Conservation (phyloP, 2,113 vertebrate genomes). For the Paramormyrops kingsleyae region DNA sequence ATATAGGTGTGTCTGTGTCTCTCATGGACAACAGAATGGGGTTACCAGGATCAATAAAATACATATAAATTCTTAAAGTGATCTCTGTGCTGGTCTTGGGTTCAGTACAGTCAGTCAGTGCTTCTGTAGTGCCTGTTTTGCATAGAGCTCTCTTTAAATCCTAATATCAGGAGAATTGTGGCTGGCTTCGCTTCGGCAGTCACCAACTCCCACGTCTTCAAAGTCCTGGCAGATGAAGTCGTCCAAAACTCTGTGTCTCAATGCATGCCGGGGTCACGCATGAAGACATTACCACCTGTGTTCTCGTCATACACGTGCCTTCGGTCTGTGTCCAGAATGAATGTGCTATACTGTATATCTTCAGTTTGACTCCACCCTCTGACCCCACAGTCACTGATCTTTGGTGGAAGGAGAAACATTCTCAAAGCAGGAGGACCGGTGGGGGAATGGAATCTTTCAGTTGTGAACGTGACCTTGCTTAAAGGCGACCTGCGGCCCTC, state of each 20-base stretch:
- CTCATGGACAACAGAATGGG: background rate
- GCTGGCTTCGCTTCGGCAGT: background rate
- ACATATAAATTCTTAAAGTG: background rate
- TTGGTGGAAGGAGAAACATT: background rate
- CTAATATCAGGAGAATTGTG: background rate
- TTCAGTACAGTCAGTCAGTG: background rate
- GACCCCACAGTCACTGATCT: background rate
- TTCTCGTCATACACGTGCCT: background rate
- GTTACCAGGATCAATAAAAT: background rate
- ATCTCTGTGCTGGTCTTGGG: background rate
- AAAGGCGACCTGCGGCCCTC: background rate
- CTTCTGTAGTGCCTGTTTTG: background rate
- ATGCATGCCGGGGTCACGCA: background rate
- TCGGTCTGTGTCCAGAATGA: background rate
- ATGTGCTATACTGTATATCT: background rate
- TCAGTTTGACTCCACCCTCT: background rate
- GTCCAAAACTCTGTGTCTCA: background rate
- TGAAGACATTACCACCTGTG: background rate
- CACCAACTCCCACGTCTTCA: background rate
- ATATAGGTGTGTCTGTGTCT: background rate
- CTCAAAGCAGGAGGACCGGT: background rate
- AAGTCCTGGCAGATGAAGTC: background rate
- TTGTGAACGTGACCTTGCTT: background rate
- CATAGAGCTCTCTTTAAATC: background rate
- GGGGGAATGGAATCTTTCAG: background rate